Percentiles rank a stretch among this genome's conserved stretches.
phyloP scores from a whole-genome alignment of 1,140 invertebrate genomes.

The Megalopta genalis region DNA sequence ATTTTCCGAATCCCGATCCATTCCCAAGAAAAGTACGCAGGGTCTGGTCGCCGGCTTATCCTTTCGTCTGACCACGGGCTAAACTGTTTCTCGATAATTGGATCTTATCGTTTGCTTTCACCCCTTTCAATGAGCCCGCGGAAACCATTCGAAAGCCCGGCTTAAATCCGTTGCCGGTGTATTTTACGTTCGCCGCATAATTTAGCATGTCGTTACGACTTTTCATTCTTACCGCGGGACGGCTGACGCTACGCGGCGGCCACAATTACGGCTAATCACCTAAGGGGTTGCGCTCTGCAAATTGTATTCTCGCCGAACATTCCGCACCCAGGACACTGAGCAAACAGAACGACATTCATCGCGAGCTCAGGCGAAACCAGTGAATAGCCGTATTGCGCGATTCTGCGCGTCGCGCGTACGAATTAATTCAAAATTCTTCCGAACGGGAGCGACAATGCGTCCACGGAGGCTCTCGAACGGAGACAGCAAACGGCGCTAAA shows the following conservation, averaged over 20 bases:
- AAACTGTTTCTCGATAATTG: constrained; percentile 67
- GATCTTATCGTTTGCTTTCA: constrained; percentile 61
- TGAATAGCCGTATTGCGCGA: no score
- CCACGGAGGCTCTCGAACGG: no score
- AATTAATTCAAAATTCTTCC: no score
- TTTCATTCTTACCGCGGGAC: constrained; percentile 15
- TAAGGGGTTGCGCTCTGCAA: neutral
- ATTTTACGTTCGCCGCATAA: constrained; percentile 42
- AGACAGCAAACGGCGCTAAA: no score
- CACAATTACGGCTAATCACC: constrained; percentile 2
- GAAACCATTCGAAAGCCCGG: constrained; percentile 28
- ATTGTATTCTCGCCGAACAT: no score
- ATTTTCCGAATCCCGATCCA: constrained; percentile 27
- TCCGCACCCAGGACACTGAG: no score
- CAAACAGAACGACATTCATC: no score
- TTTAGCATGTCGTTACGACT: constrained; percentile 54
- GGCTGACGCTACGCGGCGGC: neutral
- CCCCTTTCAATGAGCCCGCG: constrained; percentile 37
- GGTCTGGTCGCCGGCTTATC: constrained; percentile 36
- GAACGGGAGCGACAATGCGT: no score
- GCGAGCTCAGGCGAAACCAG: no score
- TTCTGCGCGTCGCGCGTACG: no score
- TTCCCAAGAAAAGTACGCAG: constrained; percentile 40
- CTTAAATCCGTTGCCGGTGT: constrained; percentile 44
- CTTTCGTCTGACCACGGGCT: constrained; percentile 47